Conservation (phyloP, 2,888 invertebrate genomes). For the Nephrocerus scutellatus region DNA sequence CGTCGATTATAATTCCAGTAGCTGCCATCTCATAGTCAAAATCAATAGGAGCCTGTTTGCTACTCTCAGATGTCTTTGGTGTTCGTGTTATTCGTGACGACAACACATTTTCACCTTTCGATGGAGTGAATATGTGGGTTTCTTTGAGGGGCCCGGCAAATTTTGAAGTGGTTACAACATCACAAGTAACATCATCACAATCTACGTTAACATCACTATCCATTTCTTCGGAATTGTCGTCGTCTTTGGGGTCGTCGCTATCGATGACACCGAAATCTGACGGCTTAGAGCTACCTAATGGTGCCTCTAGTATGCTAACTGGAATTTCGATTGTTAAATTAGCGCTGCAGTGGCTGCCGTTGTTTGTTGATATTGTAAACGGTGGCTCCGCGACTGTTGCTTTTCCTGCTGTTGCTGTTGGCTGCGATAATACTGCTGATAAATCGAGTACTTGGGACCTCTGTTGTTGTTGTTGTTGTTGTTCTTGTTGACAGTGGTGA, state of each 20-base stretch:
- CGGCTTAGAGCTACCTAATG: no score
- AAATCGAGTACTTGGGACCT: not conserved
- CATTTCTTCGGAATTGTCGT: slow-evolving; percentile 10
- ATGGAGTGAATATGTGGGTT: slow-evolving; percentile 47
- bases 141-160: slow-evolving; percentile 44
- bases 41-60: slow-evolving; percentile 35
- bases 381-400: no score
- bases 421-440: no score
- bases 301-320: no score
- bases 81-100: slow-evolving; percentile 29
- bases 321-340: slow-evolving; percentile 3
- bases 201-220: slow-evolving; percentile 21
- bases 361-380: slow-evolving; percentile 22
- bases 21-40: slow-evolving; percentile 46
- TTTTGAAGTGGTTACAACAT: slow-evolving; percentile 29
- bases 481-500: not conserved
- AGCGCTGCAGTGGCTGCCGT: slow-evolving; percentile 18
- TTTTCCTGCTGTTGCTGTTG: no score
- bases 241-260: slow-evolving; percentile 13
- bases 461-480: not conserved
- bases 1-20: slow-evolving; percentile 46
- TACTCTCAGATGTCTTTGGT: slow-evolving; percentile 18
- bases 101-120: slow-evolving; percentile 35
- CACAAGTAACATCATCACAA: slow-evolving; percentile 8
- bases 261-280: slow-evolving; percentile 6